Percentiles rank a stretch among this genome's conserved stretches.
Evolutionary conservation across 2,113 vertebrate species (phyloP).

Genomic region (Tretioscincus oriximinensis): DNA sequence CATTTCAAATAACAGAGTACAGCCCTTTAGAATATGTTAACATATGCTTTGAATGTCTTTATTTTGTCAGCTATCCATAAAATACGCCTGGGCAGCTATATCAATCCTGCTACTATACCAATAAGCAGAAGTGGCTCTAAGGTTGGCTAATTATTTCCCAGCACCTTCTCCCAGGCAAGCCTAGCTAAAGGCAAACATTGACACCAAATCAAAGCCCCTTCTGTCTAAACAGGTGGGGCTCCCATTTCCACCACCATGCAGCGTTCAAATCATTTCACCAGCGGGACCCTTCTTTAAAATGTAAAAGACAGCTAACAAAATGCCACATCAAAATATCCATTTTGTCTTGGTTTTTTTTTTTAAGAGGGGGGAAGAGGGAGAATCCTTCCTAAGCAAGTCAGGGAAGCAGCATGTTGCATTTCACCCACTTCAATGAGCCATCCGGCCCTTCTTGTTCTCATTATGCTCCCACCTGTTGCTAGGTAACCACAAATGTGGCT

Average conservation of each 20-base stretch:
- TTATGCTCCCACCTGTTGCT: slow-evolving; percentile 63
- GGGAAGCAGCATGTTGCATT: slow-evolving; percentile 50
- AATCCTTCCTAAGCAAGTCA: slow-evolving; percentile 44
- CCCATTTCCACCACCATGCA: not conserved
- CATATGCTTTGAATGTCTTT: no score
- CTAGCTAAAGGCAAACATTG: no score
- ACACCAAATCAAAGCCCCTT: not conserved
- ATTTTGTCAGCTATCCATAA: no score
- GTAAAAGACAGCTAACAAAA: slow-evolving; percentile 17
- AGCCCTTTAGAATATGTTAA: no score
- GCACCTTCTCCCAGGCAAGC: not conserved
- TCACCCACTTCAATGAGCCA: slow-evolving; percentile 56
- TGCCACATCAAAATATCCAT: slow-evolving; percentile 27
- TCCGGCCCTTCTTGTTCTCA: slow-evolving; percentile 55
- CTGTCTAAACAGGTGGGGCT: not conserved
- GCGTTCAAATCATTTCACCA: not conserved
- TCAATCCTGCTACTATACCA: no score
- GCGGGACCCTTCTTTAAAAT: not conserved
- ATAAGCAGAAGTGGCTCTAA: no score
- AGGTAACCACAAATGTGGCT: slow-evolving; percentile 45
- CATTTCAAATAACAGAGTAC: no score
- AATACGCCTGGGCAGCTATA: no score
- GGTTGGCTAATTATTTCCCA: not conserved
- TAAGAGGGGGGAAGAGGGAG: no score
- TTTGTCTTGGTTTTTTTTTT: slow-evolving; percentile 43